Evolutionary conservation across 2,888 invertebrate genomes (phyloP).

Genomic region (Willowsia nigromaculata): DNA sequence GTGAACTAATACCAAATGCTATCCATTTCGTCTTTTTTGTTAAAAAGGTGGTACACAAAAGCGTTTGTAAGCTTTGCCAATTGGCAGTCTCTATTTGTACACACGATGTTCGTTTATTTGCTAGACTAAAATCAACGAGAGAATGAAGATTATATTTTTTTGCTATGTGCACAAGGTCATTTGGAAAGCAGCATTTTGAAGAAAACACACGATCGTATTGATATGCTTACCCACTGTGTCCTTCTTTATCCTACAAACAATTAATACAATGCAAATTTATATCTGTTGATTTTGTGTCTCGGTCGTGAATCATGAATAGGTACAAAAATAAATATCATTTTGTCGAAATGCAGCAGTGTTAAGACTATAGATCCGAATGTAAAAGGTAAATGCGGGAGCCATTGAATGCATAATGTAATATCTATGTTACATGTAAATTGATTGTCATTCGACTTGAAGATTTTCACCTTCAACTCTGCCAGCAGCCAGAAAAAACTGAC

Average conservation of each 20-base stretch:
- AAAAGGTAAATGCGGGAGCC: background rate
- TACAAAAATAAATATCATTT: background rate
- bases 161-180: constrained; percentile 1
- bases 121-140: background rate
- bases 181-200: background rate
- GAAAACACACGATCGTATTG: background rate
- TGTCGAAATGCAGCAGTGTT: background rate
- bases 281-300: no score
- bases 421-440: background rate
- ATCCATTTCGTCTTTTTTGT: background rate
- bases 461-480: constrained; percentile 33
- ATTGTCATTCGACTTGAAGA: constrained; percentile 10
- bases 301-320: background rate
- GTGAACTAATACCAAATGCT: background rate
- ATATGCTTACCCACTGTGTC: background rate
- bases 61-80: constrained; percentile 2
- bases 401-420: constrained; percentile 15
- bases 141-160: background rate
- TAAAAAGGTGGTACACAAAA: background rate
- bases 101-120: background rate
- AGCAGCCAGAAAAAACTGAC: background rate
- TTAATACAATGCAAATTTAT: constrained; percentile 19
- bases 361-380: background rate
- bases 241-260: background rate
- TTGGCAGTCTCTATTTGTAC: background rate